Percentiles rank a stretch among this genome's conserved stretches.
Evolutionary conservation across 1,140 invertebrate species (phyloP).

Genomic region (Catajapyx aquilonaris): DNA sequence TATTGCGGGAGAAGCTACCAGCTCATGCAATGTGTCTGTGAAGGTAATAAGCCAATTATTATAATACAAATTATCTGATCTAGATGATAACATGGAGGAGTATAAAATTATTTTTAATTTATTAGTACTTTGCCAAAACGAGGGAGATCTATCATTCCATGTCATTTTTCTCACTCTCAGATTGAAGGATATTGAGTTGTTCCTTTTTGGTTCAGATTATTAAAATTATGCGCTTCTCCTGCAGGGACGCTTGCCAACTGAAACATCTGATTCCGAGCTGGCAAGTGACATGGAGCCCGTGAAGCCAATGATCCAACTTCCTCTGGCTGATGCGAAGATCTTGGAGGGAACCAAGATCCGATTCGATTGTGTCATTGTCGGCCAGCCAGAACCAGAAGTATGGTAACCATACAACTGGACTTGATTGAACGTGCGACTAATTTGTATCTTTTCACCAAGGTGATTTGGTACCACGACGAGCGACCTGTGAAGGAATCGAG

Average conservation of each 20-base stretch:
- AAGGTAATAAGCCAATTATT: constrained; percentile 19
- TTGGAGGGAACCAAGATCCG: constrained; percentile 44
- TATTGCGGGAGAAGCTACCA: constrained; percentile 34
- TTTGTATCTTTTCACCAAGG: constrained; percentile 17
- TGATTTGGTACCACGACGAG: constrained; percentile 72
- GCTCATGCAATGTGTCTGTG: constrained; percentile 40
- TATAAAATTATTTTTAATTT: no score
- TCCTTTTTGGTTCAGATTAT: no score
- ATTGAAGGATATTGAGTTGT: no score
- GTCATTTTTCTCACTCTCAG: no score
- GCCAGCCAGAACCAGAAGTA: constrained; percentile 63
- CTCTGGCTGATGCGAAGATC: constrained; percentile 41
- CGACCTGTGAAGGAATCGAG: constrained; percentile 62
- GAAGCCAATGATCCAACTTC: constrained; percentile 46
- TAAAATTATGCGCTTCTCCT: neutral
- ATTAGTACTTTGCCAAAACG: no score
- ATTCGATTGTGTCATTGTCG: constrained; percentile 60
- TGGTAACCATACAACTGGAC: neutral
- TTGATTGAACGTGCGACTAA: neutral
- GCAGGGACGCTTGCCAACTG: constrained; percentile 35
- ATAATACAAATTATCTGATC: no score
- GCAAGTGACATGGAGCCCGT: constrained; percentile 44
- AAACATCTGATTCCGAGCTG: constrained; percentile 49
- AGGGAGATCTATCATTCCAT: no score
- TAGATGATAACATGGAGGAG: no score